Evolutionary conservation across 2,113 vertebrate species (phyloP), one percentile per base, ranked within the genome.

Genomic region (Anguilla rostrata): DNA sequence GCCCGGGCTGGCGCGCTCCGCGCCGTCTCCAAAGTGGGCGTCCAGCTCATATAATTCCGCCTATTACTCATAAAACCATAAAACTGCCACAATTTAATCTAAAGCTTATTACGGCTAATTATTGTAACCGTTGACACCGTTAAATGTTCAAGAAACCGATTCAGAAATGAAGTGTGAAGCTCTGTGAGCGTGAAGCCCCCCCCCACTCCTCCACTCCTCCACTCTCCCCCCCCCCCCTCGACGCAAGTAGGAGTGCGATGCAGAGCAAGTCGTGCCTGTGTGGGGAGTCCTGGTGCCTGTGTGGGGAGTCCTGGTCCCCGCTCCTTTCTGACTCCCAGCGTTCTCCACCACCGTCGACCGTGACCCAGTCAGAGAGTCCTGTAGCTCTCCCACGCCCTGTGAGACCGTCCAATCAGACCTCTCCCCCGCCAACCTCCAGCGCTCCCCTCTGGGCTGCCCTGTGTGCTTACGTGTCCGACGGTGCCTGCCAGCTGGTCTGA

Each of bases 61-160:
- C 89, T 90, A 92, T 93, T 88, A 92, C 86, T 78, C 92, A 92
- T 91, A 93, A 92, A 93, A 92, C 90, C 86, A 89, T 92, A 90
- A 91, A 89, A 86, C 80, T 89, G 90, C 89, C 89, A 90, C 91
- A 93, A 89, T 90, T 92, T 91, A 90, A 93, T 92, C 88, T 87
- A 81, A 87, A 90, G 92, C 90, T 92, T 92, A 89, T 94, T 92
- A 92, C 49, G 57, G 88, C 88, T 93, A 92, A 94, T 94, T 93
- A 91, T 90, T 92, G 83, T 90, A 90, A 82, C 29, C 86, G 86
- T 86, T 84, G 81, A 82, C 89, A 41, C 88, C 71, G 90, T 92
- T 92, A 93, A 92, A 94, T 89, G 83, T 88, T 41, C 82, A 87
- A 87, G 87, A 89, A 87, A 78, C 83, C 89, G 86, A 91, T 92